A percentile compares a stretch with the other conserved stretches of the same genome.
Evolutionary conservation across 1,140 invertebrate species (phyloP).

Genomic region (Melipona quadrifasciata): DNA sequence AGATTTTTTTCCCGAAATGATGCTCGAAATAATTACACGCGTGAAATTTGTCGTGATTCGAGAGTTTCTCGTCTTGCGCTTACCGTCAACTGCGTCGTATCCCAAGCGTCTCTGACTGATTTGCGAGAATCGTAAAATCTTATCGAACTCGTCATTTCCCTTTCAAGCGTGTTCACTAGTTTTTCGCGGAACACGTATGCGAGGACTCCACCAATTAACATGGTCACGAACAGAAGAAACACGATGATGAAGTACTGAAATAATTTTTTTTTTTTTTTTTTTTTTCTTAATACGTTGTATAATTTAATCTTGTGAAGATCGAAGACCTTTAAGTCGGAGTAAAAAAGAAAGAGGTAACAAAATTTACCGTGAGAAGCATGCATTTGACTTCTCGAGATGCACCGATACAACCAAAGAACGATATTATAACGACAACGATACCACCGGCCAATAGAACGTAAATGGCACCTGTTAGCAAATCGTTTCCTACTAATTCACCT

Average conservation of each 20-base stretch:
- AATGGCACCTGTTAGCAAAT: conserved; percentile 91
- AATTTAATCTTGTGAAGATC: not conserved
- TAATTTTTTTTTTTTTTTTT: conserved; percentile 5
- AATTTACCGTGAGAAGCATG: conserved; percentile 90
- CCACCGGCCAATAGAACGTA: conserved; percentile 92
- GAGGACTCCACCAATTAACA: conserved; percentile 93
- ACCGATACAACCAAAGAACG: conserved; percentile 93
- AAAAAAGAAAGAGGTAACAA: not conserved
- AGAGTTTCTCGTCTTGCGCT: conserved; percentile 45
- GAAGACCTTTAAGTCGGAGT: not conserved
- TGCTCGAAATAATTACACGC: not conserved
- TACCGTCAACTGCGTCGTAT: conserved; percentile 87
- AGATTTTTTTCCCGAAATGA: not conserved
- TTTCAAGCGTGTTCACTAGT: conserved; percentile 87
- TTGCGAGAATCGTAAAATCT: conserved; percentile 86
- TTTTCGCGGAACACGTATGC: conserved; percentile 94
- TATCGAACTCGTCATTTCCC: conserved; percentile 90
- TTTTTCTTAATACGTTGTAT: not conserved
- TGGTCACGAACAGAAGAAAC: conserved; percentile 92
- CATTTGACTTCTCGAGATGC: conserved; percentile 94
- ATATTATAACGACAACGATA: conserved; percentile 88
- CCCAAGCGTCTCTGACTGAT: conserved; percentile 90
- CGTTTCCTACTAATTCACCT: conserved; percentile 90
- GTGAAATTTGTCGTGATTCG: not conserved
- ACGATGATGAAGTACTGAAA: conserved; percentile 93